These are phyloP conservation scores for Solenodon paradoxus DNA, from an alignment of 2,113 vertebrate species.

Conservation along the genomic window DNA sequence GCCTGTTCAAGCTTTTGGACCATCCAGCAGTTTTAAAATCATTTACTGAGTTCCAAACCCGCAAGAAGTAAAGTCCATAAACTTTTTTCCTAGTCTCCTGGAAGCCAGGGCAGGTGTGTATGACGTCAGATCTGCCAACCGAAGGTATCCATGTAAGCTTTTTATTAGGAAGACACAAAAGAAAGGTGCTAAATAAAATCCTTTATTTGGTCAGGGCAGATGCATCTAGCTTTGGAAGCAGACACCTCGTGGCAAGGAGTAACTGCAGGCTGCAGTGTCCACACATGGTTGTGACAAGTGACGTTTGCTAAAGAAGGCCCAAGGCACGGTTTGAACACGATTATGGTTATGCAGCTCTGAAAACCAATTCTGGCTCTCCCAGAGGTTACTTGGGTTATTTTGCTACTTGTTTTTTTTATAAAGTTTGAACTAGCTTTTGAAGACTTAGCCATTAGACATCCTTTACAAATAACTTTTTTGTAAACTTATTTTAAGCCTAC, in stretches of 20 bases:
- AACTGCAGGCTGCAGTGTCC: neutral
- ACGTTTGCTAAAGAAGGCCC: neutral
- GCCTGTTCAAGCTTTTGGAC: neutral
- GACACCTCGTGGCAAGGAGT: neutral
- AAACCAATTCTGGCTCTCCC: neutral
- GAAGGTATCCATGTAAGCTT: neutral
- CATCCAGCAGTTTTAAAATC: neutral
- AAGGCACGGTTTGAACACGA: neutral
- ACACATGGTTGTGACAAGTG: too few relatives aligned
- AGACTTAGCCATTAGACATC: neutral
- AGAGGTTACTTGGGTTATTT: neutral
- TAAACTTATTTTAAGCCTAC: neutral
- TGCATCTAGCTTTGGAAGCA: neutral
- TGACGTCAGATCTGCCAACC: neutral
- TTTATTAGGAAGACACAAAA: neutral
- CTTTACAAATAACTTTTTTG: neutral
- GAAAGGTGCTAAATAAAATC: neutral
- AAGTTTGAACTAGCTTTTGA: neutral
- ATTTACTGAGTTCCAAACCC: neutral
- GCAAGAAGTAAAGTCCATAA: neutral
- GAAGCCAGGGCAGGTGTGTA: neutral
- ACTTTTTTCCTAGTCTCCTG: neutral
- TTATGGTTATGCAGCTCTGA: neutral
- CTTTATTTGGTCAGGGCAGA: neutral
- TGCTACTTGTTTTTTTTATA: neutral